Conservation (phyloP, 2,797 vertebrate genomes). For the Mastacembelus armatus region DNA sequence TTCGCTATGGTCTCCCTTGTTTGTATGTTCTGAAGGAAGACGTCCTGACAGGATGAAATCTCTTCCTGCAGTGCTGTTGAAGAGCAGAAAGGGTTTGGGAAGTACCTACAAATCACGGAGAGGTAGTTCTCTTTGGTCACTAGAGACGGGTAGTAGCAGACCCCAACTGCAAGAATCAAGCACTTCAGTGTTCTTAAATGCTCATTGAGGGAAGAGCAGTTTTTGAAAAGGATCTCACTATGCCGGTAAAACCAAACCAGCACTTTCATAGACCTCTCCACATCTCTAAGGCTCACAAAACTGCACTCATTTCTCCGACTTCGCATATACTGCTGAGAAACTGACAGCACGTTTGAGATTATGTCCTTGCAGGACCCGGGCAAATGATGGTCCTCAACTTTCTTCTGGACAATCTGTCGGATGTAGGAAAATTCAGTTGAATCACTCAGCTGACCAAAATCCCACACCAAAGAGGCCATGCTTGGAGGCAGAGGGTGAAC, state of each 20-base stretch:
- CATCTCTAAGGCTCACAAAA: slow-evolving; percentile 86
- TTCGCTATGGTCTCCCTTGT: slow-evolving; percentile 81
- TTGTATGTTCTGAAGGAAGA: slow-evolving; percentile 78
- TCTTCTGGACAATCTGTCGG: slow-evolving; percentile 82
- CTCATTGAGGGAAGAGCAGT: background rate
- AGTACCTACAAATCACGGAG: slow-evolving; percentile 63
- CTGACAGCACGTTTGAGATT: slow-evolving; percentile 78
- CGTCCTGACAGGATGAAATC: slow-evolving; percentile 80
- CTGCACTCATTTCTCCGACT: slow-evolving; percentile 81
- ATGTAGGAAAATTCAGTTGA: slow-evolving; percentile 83
- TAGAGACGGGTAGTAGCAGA: slow-evolving; percentile 86
- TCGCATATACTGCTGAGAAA: slow-evolving; percentile 84
- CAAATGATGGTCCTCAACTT: slow-evolving; percentile 53
- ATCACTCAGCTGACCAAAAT: slow-evolving; percentile 87
- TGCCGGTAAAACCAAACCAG: slow-evolving; percentile 84
- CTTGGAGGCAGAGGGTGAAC: slow-evolving; percentile 87
- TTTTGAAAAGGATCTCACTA: slow-evolving; percentile 60
- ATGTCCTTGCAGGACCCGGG: slow-evolving; percentile 51
- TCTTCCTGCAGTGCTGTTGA: slow-evolving; percentile 52
- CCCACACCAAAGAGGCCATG: slow-evolving; percentile 87
- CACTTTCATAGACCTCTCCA: slow-evolving; percentile 85
- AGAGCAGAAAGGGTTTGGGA: slow-evolving; percentile 57
- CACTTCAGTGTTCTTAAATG: slow-evolving; percentile 70
- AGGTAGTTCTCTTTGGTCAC: slow-evolving; percentile 78
- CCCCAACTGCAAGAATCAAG: slow-evolving; percentile 81